These are phyloP conservation scores for Equus quagga DNA, from an alignment of 2,113 vertebrate species.

Conservation along the genomic window DNA sequence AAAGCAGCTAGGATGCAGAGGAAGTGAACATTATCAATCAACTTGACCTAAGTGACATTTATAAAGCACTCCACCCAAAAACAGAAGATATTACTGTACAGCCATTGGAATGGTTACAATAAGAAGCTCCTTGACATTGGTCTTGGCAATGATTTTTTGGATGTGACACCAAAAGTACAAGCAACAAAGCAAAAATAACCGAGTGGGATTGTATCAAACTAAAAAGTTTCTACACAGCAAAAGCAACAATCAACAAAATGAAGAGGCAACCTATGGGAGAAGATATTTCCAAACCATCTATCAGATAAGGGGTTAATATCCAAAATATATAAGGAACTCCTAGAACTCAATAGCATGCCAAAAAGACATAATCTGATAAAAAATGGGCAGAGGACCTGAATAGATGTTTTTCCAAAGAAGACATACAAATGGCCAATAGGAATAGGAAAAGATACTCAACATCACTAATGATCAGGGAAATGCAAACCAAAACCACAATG, in stretches of 20 bases:
- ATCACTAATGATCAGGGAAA: neutral
- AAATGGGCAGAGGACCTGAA: neutral
- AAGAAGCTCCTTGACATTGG: neutral
- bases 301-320: neutral
- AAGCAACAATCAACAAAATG: neutral
- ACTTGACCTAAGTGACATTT: neutral
- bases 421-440: neutral
- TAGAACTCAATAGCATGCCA: neutral
- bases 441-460: neutral
- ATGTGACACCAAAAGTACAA: constrained; percentile 11
- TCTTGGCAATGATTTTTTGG: neutral
- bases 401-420: neutral
- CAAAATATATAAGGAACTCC: neutral
- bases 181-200: neutral
- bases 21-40: neutral
- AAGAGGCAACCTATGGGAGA: neutral
- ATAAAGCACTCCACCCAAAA: neutral
- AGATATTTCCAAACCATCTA: neutral
- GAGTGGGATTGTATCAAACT: neutral
- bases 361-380: neutral
- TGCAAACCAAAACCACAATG: neutral
- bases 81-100: neutral
- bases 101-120: neutral
- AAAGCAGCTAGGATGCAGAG: neutral
- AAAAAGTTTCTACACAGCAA: neutral